These are phyloP conservation scores for Bolborhynchus lineola DNA, from an alignment of 2,113 vertebrate species.

Conservation along the genomic window DNA sequence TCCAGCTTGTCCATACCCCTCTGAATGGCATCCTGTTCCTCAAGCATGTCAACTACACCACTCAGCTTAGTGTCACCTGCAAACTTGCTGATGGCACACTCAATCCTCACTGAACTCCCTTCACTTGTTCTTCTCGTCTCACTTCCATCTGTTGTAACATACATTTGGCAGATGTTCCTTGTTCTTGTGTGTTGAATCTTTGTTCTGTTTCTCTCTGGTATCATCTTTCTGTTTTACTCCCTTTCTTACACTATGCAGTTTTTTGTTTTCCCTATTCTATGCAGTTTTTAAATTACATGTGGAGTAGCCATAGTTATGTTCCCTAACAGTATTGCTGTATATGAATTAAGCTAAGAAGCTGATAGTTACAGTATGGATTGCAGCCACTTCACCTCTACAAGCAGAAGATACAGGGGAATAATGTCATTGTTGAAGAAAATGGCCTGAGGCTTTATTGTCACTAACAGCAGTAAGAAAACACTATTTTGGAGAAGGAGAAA, in stretches of 20 bases:
- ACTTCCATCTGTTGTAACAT: not conserved
- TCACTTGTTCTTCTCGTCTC: not conserved
- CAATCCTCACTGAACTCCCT: not conserved
- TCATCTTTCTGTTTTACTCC: not conserved
- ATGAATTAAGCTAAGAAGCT: not conserved
- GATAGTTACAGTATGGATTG: not conserved
- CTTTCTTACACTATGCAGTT: not conserved
- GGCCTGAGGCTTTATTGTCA: not conserved
- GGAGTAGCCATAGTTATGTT: not conserved
- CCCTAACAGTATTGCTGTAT: not conserved
- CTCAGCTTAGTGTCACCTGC: not conserved
- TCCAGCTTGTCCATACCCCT: not conserved
- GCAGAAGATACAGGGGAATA: not conserved
- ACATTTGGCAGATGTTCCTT: not conserved
- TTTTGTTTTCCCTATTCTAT: not conserved
- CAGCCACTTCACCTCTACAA: not conserved
- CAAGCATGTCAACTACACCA: not conserved
- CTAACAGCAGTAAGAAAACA: not conserved
- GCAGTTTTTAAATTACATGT: not conserved
- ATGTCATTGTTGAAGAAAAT: not conserved
- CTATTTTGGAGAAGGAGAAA: not conserved
- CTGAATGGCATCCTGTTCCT: not conserved
- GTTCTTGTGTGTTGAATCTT: not conserved
- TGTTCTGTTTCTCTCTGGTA: not conserved
- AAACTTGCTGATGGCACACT: not conserved